Evolutionary conservation across 2,888 invertebrate genomes (phyloP), one percentile per base, ranked within the genome.

Genomic region (Philereme vetulata): DNA sequence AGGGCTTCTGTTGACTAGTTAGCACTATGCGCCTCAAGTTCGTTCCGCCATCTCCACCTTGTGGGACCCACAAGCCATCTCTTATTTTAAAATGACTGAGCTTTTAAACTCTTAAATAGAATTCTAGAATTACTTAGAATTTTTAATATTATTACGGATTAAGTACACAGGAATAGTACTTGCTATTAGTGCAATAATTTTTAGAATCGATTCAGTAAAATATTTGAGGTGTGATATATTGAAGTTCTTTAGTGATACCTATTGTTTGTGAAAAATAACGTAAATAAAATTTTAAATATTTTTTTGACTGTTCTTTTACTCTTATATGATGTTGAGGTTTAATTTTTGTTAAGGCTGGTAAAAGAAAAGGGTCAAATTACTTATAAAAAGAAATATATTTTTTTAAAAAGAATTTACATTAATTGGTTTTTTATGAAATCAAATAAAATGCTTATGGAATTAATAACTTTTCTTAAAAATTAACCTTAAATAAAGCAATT

Each of bases 391-490:
- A 55, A 51, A 36, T 51, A 51, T 35, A 54, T 47, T 60, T 60
- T 44, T 51, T 48, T 51, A 42, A 52, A 62, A 60, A 58, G 64
- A 60, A 60, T 62, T 64, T 55, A 51, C 56, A 65, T 62, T 60
- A 21, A 64, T 54, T 60, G 53, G 48, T 61, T 62, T 62, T 60
- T 44, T 9, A 54, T 33, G 43, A 62, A 64, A 54, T 64, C 58
- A 62, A 63, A 46, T 58, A 65, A 66, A 65, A 65, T 66, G 62
- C 60, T 55, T 62, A 64, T 8, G 65, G 61, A 64, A 66, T 64
- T 51, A 57, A 64, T 60, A 56, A 60, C 35, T 60, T 64, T 51
- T 55, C 58, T 59, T 55, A 58, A 47, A 55, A 55, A 55, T 49
- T 51, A 62, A 56, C 48, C 42, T 50, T 60, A 51, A 56, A 46